Percentiles rank a stretch among this genome's conserved stretches.
Evolutionary conservation across 2,797 vertebrate species (phyloP).

Genomic region (Betta splendens): DNA sequence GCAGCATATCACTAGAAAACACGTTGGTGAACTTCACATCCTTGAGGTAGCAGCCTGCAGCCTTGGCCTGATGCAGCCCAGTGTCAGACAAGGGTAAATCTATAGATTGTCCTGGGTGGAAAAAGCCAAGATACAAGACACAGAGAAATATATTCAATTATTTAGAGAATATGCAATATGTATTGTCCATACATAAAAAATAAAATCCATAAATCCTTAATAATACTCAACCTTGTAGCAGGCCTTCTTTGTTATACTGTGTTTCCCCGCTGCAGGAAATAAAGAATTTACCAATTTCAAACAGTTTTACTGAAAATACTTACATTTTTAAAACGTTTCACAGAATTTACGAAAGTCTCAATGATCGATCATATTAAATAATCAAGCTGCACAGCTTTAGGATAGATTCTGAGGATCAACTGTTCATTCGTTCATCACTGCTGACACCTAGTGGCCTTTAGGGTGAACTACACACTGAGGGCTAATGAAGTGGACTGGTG

Average conservation of each 20-base stretch:
- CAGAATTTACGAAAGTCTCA: too few species aligned
- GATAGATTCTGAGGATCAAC: too few species aligned
- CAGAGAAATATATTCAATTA: too few species aligned
- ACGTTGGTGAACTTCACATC: slow-evolving; percentile 84
- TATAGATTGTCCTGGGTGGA: slow-evolving; percentile 85
- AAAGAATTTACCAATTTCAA: background rate
- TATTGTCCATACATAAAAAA: too few species aligned
- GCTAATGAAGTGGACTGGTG: too few species aligned
- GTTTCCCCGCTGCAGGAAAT: slow-evolving; percentile 88
- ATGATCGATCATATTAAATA: too few species aligned
- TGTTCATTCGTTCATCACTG: background rate
- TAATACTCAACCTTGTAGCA: slow-evolving; percentile 86
- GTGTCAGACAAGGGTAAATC: slow-evolving; percentile 86
- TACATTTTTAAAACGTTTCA: too few species aligned
- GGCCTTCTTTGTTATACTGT: slow-evolving; percentile 89
- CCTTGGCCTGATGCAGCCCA: slow-evolving; percentile 87
- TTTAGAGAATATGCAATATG: too few species aligned
- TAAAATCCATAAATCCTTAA: background rate
- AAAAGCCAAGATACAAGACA: background rate
- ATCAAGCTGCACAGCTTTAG: too few species aligned
- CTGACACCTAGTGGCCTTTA: slow-evolving; percentile 9
- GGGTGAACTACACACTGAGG: background rate
- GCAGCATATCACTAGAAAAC: slow-evolving; percentile 88
- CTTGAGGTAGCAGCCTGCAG: slow-evolving; percentile 86
- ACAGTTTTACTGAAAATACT: too few species aligned